Base-by-base conservation (phyloP, 2,888 invertebrate species). In the Heteromurus nitidus region DNA sequence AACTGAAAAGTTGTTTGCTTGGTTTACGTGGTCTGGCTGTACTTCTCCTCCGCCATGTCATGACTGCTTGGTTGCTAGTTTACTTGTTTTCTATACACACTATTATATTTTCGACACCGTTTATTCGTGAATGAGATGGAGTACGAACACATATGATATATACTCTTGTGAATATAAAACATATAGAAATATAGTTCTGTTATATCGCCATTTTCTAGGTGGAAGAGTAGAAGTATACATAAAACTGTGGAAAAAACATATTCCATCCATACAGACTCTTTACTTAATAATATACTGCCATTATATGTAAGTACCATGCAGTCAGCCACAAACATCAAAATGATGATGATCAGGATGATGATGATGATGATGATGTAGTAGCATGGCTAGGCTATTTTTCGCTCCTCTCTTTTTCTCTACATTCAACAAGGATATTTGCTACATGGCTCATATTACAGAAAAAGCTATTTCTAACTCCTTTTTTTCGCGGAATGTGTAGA, bases 321-420 rank as follows among this genome's bases (percentile, higher is more conserved):
- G 69, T 28, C 53, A 53, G 30, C 69, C 69, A 31, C 69, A 69
- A 69, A 53, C 69, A 69, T 53, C 53, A 69, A 53, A 69, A 69
- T 69, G 53, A 53, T 69, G 65, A 42, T 22, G n/a, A n/a, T n/a
- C n/a, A n/a, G n/a, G n/a, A n/a, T n/a, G n/a, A n/a, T n/a, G n/a
- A n/a, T n/a, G n/a, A n/a, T n/a, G n/a, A n/a, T n/a, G 69, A 69
- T 55, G 67, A 26, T 36, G 28, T 31, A 50, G 68, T 53, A 53
- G 69, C 28, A 55, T 69, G 31, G 53, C 44, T 53, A 11, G 42
- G n/a, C n/a, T 22, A 36, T 47, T 47, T 47, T 47, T 47, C n/a
- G 20, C 24, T 55, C 47, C n/a, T 64, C 36, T 31, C 64, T 64
- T 26, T 44, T 26, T 24, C n/a, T 11, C n/a, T n/a, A 11, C 26